Evolutionary conservation across 1,140 invertebrate species (phyloP), one percentile per base, ranked within the genome.

Genomic region (Neodiprion fabricii): DNA sequence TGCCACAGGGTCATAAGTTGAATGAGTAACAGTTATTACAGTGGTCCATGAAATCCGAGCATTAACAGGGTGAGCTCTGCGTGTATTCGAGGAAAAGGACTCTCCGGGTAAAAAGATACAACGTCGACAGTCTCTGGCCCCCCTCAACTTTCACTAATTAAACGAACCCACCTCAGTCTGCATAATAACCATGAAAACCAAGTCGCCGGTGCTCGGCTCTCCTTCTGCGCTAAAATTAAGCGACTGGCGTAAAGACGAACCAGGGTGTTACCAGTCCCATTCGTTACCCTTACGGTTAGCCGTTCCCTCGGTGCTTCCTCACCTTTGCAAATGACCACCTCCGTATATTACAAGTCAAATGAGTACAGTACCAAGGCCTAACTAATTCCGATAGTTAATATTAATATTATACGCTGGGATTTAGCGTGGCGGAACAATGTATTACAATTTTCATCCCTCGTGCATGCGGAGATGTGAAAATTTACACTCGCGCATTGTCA

Each of bases 141-240:
- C 53, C n/a, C 53, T 61, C 53, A 61, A 61, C 2, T 61, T 61
- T 61, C 53, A n/a, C 53, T 61, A 61, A 61, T 61, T 61, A 61
- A 61, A n/a, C 53, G 11, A 11, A 61, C 28, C 11, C 53, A 61
- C 53, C 53, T 11, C 11, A n/a, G 53, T 61, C 11, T 61, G 53
- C n/a, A 61, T 61, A 61, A 61, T 61, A 61, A 61, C 53, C 53
- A n/a, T 61, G 53, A 61, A 61, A 61, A 61, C 53, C 53, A 61
- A 61, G 53, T 61, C 53, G 53, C 11, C 53, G 11, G n/a, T 12
- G 1, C 28, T 40, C 53, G n/a, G 53, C 11, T 61, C 53, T 61
- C 53, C 53, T 61, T 61, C n/a, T 61, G 2, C 53, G n/a, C 53
- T 11, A 61, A 61, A 61, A 61, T 61, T 61, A 61, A 61, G 53